phyloP scores from a whole-genome alignment of 2,797 vertebrate genomes.

The Xenops minutus region DNA sequence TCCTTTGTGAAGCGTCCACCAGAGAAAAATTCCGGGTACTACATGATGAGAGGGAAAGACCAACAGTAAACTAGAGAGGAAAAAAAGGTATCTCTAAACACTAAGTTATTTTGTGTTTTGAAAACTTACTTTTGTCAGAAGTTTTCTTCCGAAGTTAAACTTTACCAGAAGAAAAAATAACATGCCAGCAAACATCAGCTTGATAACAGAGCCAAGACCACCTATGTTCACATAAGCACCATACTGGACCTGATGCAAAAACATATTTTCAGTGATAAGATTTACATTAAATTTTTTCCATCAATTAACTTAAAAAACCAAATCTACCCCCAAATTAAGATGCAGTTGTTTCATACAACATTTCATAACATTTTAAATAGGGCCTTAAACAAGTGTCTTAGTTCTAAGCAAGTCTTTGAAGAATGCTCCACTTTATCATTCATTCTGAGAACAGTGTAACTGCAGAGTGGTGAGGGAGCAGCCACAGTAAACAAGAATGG shows the following conservation, averaged over 20 bases:
- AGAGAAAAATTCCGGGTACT: constrained; percentile 94
- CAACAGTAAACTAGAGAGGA: neutral
- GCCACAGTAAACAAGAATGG: neutral
- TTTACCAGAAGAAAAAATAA: constrained; percentile 89
- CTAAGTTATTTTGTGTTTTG: neutral
- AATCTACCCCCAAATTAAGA: neutral
- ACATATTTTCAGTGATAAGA: neutral
- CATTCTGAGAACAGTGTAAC: neutral
- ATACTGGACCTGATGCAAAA: constrained; percentile 87
- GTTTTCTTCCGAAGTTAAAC: constrained; percentile 88
- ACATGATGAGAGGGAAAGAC: neutral
- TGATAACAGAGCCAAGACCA: constrained; percentile 83
- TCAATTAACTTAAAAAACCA: neutral
- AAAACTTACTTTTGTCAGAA: constrained; percentile 87
- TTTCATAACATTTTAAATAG: neutral
- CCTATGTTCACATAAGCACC: constrained; percentile 84
- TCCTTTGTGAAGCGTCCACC: constrained; percentile 88
- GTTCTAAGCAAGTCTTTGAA: neutral
- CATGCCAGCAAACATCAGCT: constrained; percentile 88
- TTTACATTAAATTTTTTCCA: neutral
- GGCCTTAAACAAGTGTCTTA: neutral
- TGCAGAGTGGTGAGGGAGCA: neutral
- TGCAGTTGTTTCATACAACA: neutral
- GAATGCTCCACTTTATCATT: neutral
- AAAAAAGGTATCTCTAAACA: neutral